Evolutionary conservation across 2,888 invertebrate genomes (phyloP), one percentile per base, ranked within the genome.

Genomic region (Doris montereyensis): DNA sequence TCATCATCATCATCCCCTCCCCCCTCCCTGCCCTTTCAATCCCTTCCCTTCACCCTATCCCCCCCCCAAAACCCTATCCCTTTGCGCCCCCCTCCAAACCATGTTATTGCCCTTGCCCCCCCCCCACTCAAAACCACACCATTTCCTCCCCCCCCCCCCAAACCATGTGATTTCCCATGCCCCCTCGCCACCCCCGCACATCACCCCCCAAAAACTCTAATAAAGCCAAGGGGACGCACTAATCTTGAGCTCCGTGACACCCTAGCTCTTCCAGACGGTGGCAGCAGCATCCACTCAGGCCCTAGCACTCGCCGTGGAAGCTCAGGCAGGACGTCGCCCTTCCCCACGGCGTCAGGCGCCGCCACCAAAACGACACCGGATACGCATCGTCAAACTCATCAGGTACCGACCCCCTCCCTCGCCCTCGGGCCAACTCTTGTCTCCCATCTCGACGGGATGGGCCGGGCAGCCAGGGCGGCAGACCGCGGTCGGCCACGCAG

Each of bases 221-320:
- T n/a, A n/a, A n/a, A n/a, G n/a, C n/a, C n/a, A n/a, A 89, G 86
- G 84, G 90, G 90, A 79, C 82, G 90, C 79, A 88, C 88, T 80
- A 90, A 90, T 84, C 81, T 83, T 76, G 91, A 91, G 81, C 88
- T 90, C 65, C 87, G 90, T 75, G 90, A 91, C 73, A 81, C 87
- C 30, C 85, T 90, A 58, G 78, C 84, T 77, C 83, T 72, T 21
- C 81, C 75, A 52, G 80, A 70, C 80, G 83, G 77, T 77, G 84
- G 41, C 78, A 84, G 81, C 83, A 83, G 78, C 79, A 83, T 62
- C 76, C 83, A 28, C 79, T 81, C 41, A 86, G 84, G 81, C 79
- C 26, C 21, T 1, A 65, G n/a, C 41, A 77, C 17, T n/a, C 79
- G 81, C 3, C 79, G 86, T 65, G 84, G 87, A 60, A 86, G 86